Evolutionary conservation across 2,113 vertebrate genomes (phyloP).

Genomic region (Epinephelus moara): DNA sequence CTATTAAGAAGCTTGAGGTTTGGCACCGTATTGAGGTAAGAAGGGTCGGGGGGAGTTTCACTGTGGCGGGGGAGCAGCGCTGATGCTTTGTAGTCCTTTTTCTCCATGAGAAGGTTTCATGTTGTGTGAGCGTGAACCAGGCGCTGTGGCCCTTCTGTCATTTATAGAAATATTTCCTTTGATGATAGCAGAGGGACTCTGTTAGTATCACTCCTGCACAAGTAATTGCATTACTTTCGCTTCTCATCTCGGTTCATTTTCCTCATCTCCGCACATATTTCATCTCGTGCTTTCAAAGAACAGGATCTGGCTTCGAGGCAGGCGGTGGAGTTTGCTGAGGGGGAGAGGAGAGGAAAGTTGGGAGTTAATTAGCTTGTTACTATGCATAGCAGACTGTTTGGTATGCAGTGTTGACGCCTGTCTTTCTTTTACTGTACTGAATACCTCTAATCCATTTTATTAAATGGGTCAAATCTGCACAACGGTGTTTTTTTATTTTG

Average conservation of each 20-base stretch:
- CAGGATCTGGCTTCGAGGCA: slow-evolving; percentile 63
- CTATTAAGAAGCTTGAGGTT: slow-evolving; percentile 31
- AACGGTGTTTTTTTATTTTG: not conserved
- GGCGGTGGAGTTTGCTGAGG: slow-evolving; percentile 46
- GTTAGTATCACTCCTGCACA: slow-evolving; percentile 38
- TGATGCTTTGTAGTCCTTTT: slow-evolving; percentile 15
- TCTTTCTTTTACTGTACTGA: slow-evolving; percentile 57
- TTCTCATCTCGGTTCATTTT: slow-evolving; percentile 39
- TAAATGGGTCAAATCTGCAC: slow-evolving; percentile 60
- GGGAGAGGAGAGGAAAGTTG: slow-evolving; percentile 52
- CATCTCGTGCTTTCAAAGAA: slow-evolving; percentile 77
- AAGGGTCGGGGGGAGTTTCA: not conserved
- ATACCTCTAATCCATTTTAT: slow-evolving; percentile 35
- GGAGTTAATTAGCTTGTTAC: slow-evolving; percentile 72
- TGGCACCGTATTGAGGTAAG: slow-evolving; percentile 55
- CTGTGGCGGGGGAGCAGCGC: not conserved
- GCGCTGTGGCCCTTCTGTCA: slow-evolving; percentile 31
- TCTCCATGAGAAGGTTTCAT: not conserved
- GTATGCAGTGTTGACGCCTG: slow-evolving; percentile 62
- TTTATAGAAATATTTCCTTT: slow-evolving; percentile 46
- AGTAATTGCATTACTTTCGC: slow-evolving; percentile 55
- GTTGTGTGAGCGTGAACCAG: not conserved
- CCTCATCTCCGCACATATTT: slow-evolving; percentile 50
- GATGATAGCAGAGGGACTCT: slow-evolving; percentile 44
- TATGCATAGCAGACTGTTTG: slow-evolving; percentile 66